These are phyloP conservation scores for Bombus balteatus DNA, from an alignment of 1,140 invertebrate species.

Conservation along the genomic window DNA sequence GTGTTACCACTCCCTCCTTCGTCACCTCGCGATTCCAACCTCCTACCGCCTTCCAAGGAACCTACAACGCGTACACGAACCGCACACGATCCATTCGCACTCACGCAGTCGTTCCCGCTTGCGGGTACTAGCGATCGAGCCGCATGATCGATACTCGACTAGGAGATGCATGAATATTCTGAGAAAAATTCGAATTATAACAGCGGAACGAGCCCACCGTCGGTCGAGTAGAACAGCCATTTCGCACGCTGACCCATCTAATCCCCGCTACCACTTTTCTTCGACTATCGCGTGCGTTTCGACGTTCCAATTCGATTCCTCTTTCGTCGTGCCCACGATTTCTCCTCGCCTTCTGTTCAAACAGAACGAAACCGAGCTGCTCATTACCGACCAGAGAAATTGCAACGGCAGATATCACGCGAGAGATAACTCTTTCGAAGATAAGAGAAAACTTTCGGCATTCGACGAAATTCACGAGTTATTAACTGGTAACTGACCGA, in stretches of 20 bases:
- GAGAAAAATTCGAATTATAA: no score
- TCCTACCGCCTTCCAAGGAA: slow-evolving; percentile 46
- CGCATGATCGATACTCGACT: not conserved
- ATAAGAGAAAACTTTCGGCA: no score
- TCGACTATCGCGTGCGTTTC: not conserved
- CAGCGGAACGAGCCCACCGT: no score
- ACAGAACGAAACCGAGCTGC: not conserved
- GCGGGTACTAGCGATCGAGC: not conserved
- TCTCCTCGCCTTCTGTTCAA: slow-evolving; percentile 18
- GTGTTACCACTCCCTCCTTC: slow-evolving; percentile 63
- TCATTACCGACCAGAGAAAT: not conserved
- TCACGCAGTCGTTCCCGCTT: not conserved
- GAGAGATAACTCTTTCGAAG: no score
- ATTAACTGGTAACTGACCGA: no score
- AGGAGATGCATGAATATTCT: no score
- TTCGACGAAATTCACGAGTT: not conserved
- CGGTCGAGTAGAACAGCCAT: not conserved
- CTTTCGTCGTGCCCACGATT: slow-evolving; percentile 25
- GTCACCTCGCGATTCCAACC: slow-evolving; percentile 41
- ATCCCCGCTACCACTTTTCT: not conserved
- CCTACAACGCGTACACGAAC: slow-evolving; percentile 34
- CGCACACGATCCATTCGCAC: not conserved
- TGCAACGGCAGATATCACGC: not conserved
- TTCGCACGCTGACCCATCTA: not conserved
- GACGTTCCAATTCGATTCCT: slow-evolving; percentile 26